Evolutionary conservation across 2,797 vertebrate species (phyloP).

Genomic region (Ibycter americanus): DNA sequence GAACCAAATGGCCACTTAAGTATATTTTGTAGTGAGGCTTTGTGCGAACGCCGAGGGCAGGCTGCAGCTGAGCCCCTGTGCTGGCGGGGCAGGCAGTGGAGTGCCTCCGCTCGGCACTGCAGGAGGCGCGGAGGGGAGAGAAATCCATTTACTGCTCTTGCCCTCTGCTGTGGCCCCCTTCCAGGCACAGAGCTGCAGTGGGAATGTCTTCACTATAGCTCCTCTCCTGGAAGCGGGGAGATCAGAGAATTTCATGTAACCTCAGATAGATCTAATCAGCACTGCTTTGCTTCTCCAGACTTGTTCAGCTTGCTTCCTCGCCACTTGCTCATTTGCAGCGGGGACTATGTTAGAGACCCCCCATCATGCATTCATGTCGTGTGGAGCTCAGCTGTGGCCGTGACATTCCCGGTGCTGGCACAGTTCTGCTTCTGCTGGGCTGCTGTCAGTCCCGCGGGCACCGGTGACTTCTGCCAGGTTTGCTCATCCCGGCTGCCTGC

Average conservation of each 20-base stretch:
- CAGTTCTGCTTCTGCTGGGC: not conserved
- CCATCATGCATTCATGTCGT: accelerated
- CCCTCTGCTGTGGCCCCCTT: not conserved
- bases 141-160: not conserved
- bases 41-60: not conserved
- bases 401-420: accelerated
- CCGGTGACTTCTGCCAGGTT: not conserved
- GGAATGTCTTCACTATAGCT: not conserved
- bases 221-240: not conserved
- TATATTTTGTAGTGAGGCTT: too few species aligned
- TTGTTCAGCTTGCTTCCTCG: not conserved
- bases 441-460: not conserved
- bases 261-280: not conserved
- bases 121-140: too few species aligned
- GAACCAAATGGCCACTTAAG: not conserved
- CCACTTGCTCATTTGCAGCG: not conserved
- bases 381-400: accelerated
- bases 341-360: accelerated
- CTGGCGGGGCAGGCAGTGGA: not conserved
- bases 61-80: not conserved
- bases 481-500: not conserved
- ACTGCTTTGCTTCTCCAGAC: not conserved
- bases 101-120: not conserved
- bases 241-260: not conserved
- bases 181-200: not conserved